These are phyloP conservation scores for Xyrauchen texanus DNA, from an alignment of 2,113 vertebrate species.

Conservation along the genomic window DNA sequence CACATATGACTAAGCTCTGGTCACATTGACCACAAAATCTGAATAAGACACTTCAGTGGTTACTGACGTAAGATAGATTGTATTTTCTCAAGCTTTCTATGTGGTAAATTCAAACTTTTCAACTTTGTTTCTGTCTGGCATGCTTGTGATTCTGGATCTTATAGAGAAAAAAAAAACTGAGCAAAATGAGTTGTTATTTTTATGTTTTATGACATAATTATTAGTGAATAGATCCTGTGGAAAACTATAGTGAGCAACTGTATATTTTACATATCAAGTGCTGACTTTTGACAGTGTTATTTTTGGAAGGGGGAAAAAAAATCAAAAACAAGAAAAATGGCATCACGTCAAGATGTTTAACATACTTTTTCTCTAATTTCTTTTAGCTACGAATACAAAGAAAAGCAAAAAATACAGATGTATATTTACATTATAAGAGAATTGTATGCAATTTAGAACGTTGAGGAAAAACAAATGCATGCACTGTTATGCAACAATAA, in stretches of 20 bases:
- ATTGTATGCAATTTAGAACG: constrained; percentile 88
- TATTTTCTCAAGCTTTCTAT: too few relatives aligned
- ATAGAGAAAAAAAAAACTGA: constrained; percentile 68
- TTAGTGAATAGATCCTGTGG: constrained; percentile 79
- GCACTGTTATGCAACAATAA: constrained; percentile 87
- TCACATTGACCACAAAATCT: constrained; percentile 86
- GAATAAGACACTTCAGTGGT: constrained; percentile 19
- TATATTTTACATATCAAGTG: constrained; percentile 74
- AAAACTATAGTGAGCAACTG: constrained; percentile 74
- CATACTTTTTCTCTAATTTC: constrained; percentile 15
- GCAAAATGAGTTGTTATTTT: constrained; percentile 69
- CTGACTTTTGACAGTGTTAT: constrained; percentile 79
- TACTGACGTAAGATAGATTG: constrained; percentile 37
- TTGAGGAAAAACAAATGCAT: constrained; percentile 75
- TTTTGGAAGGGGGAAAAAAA: constrained; percentile 63
- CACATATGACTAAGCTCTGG: constrained; percentile 74
- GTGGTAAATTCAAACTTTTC: constrained; percentile 47
- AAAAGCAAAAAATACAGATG: constrained; percentile 68
- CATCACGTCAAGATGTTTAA: too few relatives aligned
- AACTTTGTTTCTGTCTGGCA: constrained; percentile 81
- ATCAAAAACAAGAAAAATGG: too few relatives aligned
- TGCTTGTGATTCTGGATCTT: constrained; percentile 77
- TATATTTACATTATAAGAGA: constrained; percentile 78
- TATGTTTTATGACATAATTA: constrained; percentile 75
- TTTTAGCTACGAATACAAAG: constrained; percentile 53